These are phyloP conservation scores for Glareola pratincola DNA, from an alignment of 2,113 vertebrate species.

Conservation along the genomic window DNA sequence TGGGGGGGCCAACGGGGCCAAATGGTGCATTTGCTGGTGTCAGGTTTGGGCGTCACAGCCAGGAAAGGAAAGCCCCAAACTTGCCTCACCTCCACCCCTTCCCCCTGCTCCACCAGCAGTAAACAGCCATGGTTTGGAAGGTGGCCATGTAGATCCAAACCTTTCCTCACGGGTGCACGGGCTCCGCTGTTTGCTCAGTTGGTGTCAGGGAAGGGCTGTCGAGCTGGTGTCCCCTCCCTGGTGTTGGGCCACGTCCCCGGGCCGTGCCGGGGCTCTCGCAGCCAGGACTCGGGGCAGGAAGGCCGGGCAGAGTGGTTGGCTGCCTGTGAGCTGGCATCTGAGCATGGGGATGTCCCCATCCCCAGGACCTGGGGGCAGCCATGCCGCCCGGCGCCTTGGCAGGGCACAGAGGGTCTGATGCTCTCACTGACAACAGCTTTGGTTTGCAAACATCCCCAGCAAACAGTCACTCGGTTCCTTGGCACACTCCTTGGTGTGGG, in stretches of 20 bases:
- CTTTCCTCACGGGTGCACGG: background rate
- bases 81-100: background rate
- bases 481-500: background rate
- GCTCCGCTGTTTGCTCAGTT: background rate
- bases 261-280: background rate
- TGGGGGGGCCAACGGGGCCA: background rate
- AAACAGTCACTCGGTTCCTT: background rate
- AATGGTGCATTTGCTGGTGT: background rate
- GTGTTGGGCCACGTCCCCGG: background rate
- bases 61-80: background rate
- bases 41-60: background rate
- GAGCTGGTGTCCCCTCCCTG: accelerated
- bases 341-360: accelerated
- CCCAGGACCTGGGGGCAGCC: accelerated
- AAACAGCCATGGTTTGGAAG: background rate
- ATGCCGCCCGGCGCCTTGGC: accelerated
- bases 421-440: background rate
- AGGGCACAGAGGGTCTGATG: background rate
- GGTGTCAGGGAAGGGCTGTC: background rate
- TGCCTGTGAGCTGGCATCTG: background rate
- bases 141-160: background rate
- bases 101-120: background rate
- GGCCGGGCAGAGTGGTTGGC: background rate
- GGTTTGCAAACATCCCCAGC: background rate
- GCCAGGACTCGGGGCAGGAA: background rate